Evolutionary conservation across 2,888 invertebrate species (phyloP), one percentile per base, ranked within the genome.

Genomic region (Drosophila subsilvestris): DNA sequence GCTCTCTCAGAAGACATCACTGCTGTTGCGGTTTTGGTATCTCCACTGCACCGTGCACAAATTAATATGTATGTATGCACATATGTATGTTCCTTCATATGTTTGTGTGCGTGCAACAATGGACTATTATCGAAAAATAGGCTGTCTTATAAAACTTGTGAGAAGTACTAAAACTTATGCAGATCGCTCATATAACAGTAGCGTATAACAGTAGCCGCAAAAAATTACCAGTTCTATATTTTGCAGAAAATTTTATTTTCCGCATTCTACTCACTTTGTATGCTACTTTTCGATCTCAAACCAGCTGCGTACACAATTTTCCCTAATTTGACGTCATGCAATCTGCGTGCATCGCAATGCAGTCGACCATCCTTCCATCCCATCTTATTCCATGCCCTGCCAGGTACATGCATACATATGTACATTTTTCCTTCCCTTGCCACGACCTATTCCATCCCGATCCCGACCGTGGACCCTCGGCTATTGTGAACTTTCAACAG

Each of bases 401-500:
- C 37, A 66, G 71, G 60, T 62, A 62, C 3, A 12, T 42, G 29
- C 18, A 42, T 61, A 51, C 53, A 59, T 45, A 50, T 43, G 51
- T 54, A 18, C 18, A 42, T 17, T 45, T 20, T 59, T 42, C 47
- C 18, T 54, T 37, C 48, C 47, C 56, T 32, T 29, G 27, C 55
- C 51, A 29, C 2, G 37, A 10, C 20, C 37, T 61, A 48, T 49
- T 29, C 49, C 37, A 12, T 51, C 45, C 29, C 50, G 49, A 50
- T 44, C 20, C 43, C 27, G 44, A 59, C 53, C 57, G 54, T 49
- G 44, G 47, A 58, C 54, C 57, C 57, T 2, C 37, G 37, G n/a
- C 59, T 63, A 62, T 75, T 77, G 77, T 79, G 51, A 61, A 57
- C 56, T 69, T 77, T 81, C 84, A 82, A 66, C 89, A 78, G 89